Evolutionary conservation across 2,888 invertebrate genomes (phyloP), one percentile per base, ranked within the genome.

Genomic region (Zygothrica quintamaculata): DNA sequence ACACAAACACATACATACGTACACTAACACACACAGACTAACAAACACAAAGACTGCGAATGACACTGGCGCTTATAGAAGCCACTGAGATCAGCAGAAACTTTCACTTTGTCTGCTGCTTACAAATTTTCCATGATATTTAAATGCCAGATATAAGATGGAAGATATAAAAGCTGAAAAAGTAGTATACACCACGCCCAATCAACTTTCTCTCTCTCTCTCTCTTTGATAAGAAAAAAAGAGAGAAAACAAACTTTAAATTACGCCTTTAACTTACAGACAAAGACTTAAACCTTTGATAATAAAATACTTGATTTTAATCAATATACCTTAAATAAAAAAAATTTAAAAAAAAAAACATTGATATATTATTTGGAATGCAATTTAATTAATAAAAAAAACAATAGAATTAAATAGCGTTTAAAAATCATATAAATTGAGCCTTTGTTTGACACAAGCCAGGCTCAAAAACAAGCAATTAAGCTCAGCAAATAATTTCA

Each of bases 401-500:
- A 66, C 65, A 84, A 82, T 61, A 61, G 51, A 56, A 65, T 74
- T 84, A 50, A 84, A 82, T 65, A 46, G 39, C 61, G 55, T 75
- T 78, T 78, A 67, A 65, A 66, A 71, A 44, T 51, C 46, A 25
- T 36, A 80, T 69, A 72, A 74, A 76, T 74, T 65, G 62, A 52
- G 51, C 76, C 66, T 72, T 86, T 80, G 74, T 84, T 84, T 65
- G 39, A 52, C 16, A 61, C 16, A 61, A 64, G 6, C 42, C 55
- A 59, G 18, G 40, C 73, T 57, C 52, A 59, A 52, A 56, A 78
- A 65, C 69, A 65, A 73, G 77, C 86, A 81, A 81, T 81, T 81
- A 81, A 86, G 74, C 74, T 65, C 46, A 42, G 61, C 71, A 84
- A 84, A 81, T 84, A 84, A 77, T 84, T 70, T 34, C 61, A 86